A percentile compares a stretch with the other conserved stretches of the same genome.
phyloP scores from a whole-genome alignment of 2,888 invertebrate species.

The Limenitis camilla region DNA sequence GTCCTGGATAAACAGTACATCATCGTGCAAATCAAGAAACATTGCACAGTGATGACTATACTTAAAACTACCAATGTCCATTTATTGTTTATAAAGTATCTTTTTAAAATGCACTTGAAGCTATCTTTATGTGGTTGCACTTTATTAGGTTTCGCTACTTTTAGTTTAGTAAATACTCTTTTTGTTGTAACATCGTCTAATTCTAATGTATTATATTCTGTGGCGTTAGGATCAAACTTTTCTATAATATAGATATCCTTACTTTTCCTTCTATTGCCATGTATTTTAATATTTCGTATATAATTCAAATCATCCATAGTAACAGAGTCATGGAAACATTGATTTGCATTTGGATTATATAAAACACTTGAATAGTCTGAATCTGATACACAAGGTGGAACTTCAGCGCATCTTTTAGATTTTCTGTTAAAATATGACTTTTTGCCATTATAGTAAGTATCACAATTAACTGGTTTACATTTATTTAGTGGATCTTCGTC shows the following conservation, averaged over 20 bases:
- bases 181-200: conserved; percentile 8
- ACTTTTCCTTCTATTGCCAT: conserved; percentile 25
- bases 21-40: conserved; percentile 46
- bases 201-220: conserved; percentile 14
- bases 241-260: conserved; percentile 44
- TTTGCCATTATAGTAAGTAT: conserved; percentile 48
- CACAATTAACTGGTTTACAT: conserved; percentile 56
- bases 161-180: no score
- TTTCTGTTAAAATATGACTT: conserved; percentile 38
- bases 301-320: conserved; percentile 40
- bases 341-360: conserved; percentile 45
- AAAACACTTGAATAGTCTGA: conserved; percentile 32
- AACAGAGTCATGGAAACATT: conserved; percentile 37
- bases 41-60: conserved; percentile 41
- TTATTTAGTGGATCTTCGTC: conserved; percentile 54
- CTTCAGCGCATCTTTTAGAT: conserved; percentile 37
- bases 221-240: conserved; percentile 19
- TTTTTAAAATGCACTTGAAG: conserved; percentile 13
- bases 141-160: no score
- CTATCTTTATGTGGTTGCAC: neutral
- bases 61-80: conserved; percentile 34
- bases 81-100: conserved; percentile 31
- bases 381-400: conserved; percentile 36
- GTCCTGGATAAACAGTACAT: conserved; percentile 37
- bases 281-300: conserved; percentile 34